These are phyloP conservation scores for Sinentomon sp. DNA, from an alignment of 2,888 invertebrate genomes.

Conservation along the genomic window DNA sequence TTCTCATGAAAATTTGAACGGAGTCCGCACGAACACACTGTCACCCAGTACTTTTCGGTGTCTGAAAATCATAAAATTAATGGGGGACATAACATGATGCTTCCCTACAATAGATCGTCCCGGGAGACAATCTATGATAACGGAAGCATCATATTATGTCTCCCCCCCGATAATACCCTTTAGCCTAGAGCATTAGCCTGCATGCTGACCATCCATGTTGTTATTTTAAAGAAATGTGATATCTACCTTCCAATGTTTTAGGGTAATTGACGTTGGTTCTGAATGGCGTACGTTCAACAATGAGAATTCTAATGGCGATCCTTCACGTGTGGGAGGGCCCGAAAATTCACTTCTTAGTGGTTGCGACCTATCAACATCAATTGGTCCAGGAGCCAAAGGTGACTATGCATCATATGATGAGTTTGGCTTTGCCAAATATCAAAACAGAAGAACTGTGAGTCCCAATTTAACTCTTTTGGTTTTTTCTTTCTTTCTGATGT, in stretches of 20 bases:
- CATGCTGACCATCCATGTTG: background rate
- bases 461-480: background rate
- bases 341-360: constrained; percentile 91
- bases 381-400: constrained; percentile 34
- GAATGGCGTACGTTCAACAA: constrained; percentile 99
- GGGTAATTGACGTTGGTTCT: constrained; percentile 98
- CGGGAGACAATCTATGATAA: too few relatives aligned
- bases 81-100: too few relatives aligned
- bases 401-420: constrained; percentile 73
- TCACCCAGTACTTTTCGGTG: too few relatives aligned
- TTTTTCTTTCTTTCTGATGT: too few relatives aligned
- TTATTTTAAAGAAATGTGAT: background rate
- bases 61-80: too few relatives aligned
- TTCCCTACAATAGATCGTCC: too few relatives aligned
- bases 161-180: too few relatives aligned
- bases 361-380: constrained; percentile 86
- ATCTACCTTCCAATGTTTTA: constrained; percentile 20
- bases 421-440: constrained; percentile 39
- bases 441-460: constrained; percentile 31
- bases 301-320: constrained; percentile 86
- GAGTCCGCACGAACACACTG: too few relatives aligned
- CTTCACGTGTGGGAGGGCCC: constrained; percentile 97
- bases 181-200: too few relatives aligned
- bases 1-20: too few relatives aligned
- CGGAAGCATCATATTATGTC: too few relatives aligned